Conservation (phyloP, 1,140 invertebrate genomes). For the Schlechtendalia chinensis region DNA sequence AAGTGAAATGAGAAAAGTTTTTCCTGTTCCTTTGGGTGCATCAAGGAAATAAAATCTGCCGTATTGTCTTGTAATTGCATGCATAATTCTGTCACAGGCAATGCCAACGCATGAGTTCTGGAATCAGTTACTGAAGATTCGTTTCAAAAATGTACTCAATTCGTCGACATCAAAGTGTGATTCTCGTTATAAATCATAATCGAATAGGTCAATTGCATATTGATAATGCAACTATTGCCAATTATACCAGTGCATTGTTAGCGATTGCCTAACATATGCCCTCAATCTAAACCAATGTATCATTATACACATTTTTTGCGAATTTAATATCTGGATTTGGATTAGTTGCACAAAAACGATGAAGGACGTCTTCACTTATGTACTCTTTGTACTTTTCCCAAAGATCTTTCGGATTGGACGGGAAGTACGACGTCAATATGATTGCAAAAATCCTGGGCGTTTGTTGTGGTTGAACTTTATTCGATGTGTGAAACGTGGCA, state of each 20-base stretch:
- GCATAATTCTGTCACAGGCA: too few species aligned
- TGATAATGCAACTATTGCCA: not conserved
- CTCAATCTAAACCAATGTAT: not conserved
- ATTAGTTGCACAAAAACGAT: not conserved
- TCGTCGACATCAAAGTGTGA: not conserved
- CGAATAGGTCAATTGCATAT: not conserved
- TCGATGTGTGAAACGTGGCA: too few species aligned
- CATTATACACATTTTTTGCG: not conserved
- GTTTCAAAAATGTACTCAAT: not conserved
- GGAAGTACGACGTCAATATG: too few species aligned
- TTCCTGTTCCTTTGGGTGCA: not conserved
- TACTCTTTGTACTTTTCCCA: too few species aligned
- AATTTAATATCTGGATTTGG: not conserved
- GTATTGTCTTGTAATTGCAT: not conserved
- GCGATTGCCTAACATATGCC: not conserved
- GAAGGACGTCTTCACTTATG: too few species aligned
- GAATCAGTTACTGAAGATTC: not conserved
- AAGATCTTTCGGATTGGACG: too few species aligned
- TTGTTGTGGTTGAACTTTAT: too few species aligned
- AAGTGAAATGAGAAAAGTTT: not conserved
- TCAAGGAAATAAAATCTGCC: not conserved
- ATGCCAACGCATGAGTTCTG: not conserved
- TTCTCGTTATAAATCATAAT: not conserved
- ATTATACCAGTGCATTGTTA: not conserved
- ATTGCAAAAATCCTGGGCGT: too few species aligned